A percentile compares a stretch with the other conserved stretches of the same genome.
phyloP scores from a whole-genome alignment of 2,888 invertebrate species.

The Luffia ferchaultella region DNA sequence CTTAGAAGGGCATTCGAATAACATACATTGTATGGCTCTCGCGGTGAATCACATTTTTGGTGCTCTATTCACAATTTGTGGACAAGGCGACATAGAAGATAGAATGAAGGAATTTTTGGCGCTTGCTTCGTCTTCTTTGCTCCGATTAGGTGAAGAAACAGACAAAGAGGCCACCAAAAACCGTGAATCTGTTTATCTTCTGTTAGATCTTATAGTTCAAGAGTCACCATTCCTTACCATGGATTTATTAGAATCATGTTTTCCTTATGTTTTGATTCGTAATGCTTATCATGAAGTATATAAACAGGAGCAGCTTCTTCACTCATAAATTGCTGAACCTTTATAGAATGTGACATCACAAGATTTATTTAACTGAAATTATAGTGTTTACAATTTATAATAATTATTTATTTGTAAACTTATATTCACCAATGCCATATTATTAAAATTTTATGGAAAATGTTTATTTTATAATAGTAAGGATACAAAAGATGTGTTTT shows the following conservation, averaged over 20 bases:
- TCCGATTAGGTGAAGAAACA: slow-evolving; percentile 94
- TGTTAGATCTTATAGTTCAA: slow-evolving; percentile 97
- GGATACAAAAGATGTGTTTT: too few species aligned
- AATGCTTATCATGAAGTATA: slow-evolving; percentile 98
- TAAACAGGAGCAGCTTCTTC: slow-evolving; percentile 79
- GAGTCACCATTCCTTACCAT: slow-evolving; percentile 98
- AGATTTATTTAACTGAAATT: slow-evolving; percentile 9
- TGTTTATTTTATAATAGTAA: too few species aligned
- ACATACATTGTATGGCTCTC: slow-evolving; percentile 97
- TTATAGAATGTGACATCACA: slow-evolving; percentile 6
- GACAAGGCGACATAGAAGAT: slow-evolving; percentile 95
- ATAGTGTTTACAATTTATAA: slow-evolving; percentile 14
- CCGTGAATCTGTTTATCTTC: slow-evolving; percentile 95
- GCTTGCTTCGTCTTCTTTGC: slow-evolving; percentile 92
- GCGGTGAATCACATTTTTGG: slow-evolving; percentile 97
- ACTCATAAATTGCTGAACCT: slow-evolving; percentile 34
- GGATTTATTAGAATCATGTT: slow-evolving; percentile 98
- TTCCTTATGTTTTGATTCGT: slow-evolving; percentile 96
- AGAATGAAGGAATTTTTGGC: slow-evolving; percentile 96
- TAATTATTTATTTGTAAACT: slow-evolving; percentile 17
- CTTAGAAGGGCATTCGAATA: slow-evolving; percentile 95
- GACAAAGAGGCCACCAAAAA: slow-evolving; percentile 94
- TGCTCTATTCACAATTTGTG: slow-evolving; percentile 95
- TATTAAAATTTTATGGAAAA: too few species aligned
- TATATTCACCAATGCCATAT: too few species aligned